Conservation (phyloP, 2,113 vertebrate species). For the Peromyscus maniculatus region DNA sequence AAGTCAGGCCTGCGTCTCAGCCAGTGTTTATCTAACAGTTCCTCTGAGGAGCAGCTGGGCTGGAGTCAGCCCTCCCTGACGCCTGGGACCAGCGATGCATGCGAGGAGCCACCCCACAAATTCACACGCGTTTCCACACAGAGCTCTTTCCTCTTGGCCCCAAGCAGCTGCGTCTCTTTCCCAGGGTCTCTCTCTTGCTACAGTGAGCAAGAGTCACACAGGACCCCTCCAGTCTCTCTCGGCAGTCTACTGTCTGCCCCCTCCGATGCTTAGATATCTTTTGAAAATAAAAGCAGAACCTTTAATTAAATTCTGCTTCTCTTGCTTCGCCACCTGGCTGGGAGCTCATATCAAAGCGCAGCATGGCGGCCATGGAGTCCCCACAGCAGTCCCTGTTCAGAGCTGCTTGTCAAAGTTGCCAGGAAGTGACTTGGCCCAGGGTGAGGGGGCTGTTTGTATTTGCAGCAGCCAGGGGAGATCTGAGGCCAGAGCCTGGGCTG, state of each 20-base stretch:
- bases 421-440: conserved; percentile 34
- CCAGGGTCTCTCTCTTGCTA: not conserved
- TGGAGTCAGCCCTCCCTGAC: fast-evolving
- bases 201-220: fast-evolving
- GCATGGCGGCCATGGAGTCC: not conserved
- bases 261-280: not conserved
- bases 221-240: not conserved
- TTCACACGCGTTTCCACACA: fast-evolving
- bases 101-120: not conserved
- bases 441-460: conserved; percentile 21
- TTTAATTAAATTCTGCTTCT: conserved; percentile 45
- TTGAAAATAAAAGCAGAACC: conserved; percentile 28
- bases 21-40: not conserved
- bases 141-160: not conserved
- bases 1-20: not conserved
- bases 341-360: conserved; percentile 53
- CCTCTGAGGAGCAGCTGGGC: fast-evolving
- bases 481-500: conserved; percentile 47
- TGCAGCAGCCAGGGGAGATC: conserved; percentile 11
- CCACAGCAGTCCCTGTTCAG: not conserved
- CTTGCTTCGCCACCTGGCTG: conserved; percentile 53
- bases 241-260: not conserved
- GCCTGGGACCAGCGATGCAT: not conserved
- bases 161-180: not conserved
- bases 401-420: not conserved